phyloP scores from a whole-genome alignment of 2,113 vertebrate genomes.

The Heteronetta atricapilla region DNA sequence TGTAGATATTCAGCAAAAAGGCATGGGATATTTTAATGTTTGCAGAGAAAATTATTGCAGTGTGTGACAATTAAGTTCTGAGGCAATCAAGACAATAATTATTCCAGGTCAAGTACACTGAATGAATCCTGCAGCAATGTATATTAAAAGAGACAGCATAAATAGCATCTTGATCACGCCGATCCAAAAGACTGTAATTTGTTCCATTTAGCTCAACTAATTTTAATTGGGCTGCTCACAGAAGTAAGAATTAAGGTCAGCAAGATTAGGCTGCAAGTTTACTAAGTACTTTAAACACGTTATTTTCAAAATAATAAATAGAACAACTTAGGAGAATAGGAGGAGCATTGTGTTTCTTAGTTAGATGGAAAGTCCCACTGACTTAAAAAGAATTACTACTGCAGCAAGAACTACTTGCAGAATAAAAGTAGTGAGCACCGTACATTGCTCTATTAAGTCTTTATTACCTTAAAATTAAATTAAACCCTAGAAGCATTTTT shows the following conservation, averaged over 20 bases:
- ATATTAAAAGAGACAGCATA: neutral
- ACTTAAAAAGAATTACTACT: neutral
- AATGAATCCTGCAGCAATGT: neutral
- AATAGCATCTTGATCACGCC: neutral
- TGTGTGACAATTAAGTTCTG: neutral
- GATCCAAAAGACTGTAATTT: neutral
- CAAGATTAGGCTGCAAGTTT: constrained; percentile 37
- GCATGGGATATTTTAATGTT: neutral
- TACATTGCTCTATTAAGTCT: neutral
- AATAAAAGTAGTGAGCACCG: neutral
- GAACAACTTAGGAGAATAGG: neutral
- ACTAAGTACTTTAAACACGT: constrained; percentile 32
- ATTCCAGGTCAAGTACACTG: neutral
- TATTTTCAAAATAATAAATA: constrained; percentile 52
- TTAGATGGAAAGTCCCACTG: neutral
- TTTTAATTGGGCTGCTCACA: constrained; percentile 43
- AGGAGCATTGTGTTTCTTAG: constrained; percentile 2
- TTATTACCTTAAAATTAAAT: neutral
- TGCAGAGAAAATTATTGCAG: neutral
- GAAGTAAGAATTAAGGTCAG: constrained; percentile 25
- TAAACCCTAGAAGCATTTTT: neutral
- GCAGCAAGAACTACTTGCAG: neutral
- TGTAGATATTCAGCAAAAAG: neutral
- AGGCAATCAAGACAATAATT: constrained; percentile 18
- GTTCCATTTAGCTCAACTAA: neutral